phyloP scores from a whole-genome alignment of 92 coral and sea anemone genomes.

The Paragorgia papillata region DNA sequence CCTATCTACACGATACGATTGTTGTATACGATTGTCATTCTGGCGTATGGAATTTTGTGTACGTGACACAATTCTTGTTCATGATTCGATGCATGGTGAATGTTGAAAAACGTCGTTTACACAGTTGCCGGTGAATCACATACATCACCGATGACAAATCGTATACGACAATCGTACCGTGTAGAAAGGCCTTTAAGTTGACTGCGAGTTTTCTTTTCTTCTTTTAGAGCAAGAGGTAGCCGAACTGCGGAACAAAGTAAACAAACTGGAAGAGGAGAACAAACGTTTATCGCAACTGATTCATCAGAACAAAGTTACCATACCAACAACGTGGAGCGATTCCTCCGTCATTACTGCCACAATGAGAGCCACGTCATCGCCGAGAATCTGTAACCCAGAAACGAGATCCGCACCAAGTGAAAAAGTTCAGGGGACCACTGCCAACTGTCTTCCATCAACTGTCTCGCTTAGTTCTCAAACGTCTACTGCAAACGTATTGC shows the following conservation, averaged over 20 bases:
- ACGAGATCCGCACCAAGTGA: constrained; percentile 1
- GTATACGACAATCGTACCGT: too few species aligned
- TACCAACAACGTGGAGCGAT: constrained; percentile 40
- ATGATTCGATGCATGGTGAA: too few species aligned
- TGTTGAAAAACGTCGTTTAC: too few species aligned
- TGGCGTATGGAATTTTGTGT: too few species aligned
- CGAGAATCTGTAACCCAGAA: not conserved
- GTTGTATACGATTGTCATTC: too few species aligned
- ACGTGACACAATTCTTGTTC: too few species aligned
- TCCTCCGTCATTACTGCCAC: constrained; percentile 37
- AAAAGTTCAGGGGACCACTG: not conserved
- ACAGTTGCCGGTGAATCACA: too few species aligned
- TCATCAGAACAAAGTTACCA: constrained; percentile 26
- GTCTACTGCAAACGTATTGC: not conserved
- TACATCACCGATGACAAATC: too few species aligned
- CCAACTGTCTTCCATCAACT: not conserved
- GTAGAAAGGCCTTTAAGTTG: too few species aligned
- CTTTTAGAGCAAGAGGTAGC: constrained; percentile 34
- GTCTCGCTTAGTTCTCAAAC: constrained; percentile 15
- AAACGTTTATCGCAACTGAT: constrained; percentile 44
- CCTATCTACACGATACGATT: too few species aligned
- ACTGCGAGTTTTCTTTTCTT: too few species aligned
- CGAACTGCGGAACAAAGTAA: constrained; percentile 37
- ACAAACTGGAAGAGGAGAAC: constrained; percentile 39
- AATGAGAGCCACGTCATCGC: constrained; percentile 41